Conservation (phyloP, 2,113 vertebrate species). For the Corythornis cristatus region DNA sequence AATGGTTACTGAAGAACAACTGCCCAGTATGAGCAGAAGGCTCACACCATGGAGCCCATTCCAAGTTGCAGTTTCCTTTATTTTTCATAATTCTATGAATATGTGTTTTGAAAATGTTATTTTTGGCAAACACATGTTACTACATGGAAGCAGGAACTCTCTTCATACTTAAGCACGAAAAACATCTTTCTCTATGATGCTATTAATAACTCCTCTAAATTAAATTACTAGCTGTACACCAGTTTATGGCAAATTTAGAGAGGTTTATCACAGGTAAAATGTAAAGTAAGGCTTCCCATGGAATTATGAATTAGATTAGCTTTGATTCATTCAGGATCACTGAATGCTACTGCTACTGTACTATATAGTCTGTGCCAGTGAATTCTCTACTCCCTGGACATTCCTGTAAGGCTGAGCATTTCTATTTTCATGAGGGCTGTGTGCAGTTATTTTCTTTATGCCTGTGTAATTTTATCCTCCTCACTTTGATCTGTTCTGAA, state of each 20-base stretch:
- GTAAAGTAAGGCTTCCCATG: background rate
- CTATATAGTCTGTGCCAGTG: background rate
- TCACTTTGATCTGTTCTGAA: background rate
- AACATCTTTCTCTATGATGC: background rate
- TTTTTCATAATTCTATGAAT: background rate
- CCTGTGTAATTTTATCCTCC: background rate
- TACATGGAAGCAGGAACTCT: background rate
- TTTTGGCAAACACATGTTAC: background rate
- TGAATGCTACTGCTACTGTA: background rate
- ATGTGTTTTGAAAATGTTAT: background rate
- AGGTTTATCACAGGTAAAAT: background rate
- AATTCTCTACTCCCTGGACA: background rate
- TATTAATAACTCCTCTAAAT: background rate
- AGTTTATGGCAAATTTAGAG: background rate
- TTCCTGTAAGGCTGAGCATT: background rate
- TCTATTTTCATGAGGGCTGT: background rate
- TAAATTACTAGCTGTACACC: background rate
- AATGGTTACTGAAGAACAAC: background rate
- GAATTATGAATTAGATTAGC: background rate
- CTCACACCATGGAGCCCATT: background rate
- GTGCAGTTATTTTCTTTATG: background rate
- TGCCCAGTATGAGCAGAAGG: background rate
- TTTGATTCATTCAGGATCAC: background rate
- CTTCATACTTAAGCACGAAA: background rate
- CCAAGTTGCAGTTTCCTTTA: background rate